Percentiles rank a stretch among this genome's conserved stretches.
Conservation (phyloP, 1,140 invertebrate genomes). For the Lithobius niger region DNA sequence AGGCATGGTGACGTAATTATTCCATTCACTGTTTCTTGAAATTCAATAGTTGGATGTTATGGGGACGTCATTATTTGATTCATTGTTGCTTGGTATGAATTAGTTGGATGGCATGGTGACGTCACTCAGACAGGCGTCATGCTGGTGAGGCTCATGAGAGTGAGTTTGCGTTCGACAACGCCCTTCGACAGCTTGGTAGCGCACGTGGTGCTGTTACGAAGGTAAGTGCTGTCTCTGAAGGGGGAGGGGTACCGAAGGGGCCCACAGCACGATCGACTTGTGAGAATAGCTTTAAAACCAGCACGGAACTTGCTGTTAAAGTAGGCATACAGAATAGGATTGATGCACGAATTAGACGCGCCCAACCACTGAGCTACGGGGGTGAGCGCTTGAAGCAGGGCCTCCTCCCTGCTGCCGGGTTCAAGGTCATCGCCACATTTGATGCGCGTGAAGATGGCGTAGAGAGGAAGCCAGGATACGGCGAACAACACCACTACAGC, state of each 20-base stretch:
- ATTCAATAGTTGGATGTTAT: too few relatives aligned
- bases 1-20: too few relatives aligned
- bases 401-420: conserved; percentile 38
- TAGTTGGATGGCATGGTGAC: neutral
- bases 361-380: conserved; percentile 42
- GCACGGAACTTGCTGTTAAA: conserved; percentile 40
- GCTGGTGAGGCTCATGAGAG: neutral
- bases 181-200: conserved; percentile 6
- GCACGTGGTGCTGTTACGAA: conserved; percentile 1
- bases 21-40: too few relatives aligned
- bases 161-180: neutral
- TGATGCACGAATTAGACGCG: conserved; percentile 35
- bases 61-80: too few relatives aligned
- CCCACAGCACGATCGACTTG: conserved; percentile 27
- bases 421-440: conserved; percentile 41
- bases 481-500: conserved; percentile 92
- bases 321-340: conserved; percentile 39
- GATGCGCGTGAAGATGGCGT: conserved; percentile 73
- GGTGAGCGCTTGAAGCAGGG: conserved; percentile 11
- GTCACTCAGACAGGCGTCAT: conserved; percentile 1
- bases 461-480: conserved; percentile 86
- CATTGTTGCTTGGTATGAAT: too few relatives aligned
- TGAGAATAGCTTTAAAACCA: conserved; percentile 30
- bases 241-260: conserved; percentile 19
- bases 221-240: conserved; percentile 1